Evolutionary conservation across 2,888 invertebrate genomes (phyloP).

Genomic region (Tipula lateralis): DNA sequence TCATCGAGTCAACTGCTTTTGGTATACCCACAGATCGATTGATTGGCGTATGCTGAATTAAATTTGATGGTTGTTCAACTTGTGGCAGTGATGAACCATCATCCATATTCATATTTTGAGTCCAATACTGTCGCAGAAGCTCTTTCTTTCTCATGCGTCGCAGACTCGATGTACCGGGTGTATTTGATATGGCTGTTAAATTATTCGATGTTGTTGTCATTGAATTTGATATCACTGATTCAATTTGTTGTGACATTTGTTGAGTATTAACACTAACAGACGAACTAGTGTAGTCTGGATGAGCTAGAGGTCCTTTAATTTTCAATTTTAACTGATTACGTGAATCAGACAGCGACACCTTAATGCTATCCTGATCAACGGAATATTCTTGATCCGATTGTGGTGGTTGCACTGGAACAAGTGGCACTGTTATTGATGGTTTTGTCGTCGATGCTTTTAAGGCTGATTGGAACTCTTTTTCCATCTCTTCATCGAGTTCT

Average conservation of each 20-base stretch:
- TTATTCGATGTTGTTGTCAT: constrained; percentile 52
- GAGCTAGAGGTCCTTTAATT: constrained; percentile 82
- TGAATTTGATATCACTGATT: constrained; percentile 32
- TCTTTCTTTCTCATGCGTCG: constrained; percentile 88
- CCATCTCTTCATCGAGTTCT: constrained; percentile 74
- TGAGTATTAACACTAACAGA: constrained; percentile 42
- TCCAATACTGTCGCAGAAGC: constrained; percentile 75
- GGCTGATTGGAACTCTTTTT: constrained; percentile 67
- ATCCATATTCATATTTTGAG: constrained; percentile 81
- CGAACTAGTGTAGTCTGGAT: constrained; percentile 61
- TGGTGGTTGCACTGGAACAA: constrained; percentile 40
- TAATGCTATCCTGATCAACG: constrained; percentile 54
- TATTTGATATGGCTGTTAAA: constrained; percentile 51
- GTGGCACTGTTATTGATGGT: constrained; percentile 41
- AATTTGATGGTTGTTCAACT: constrained; percentile 55
- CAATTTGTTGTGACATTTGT: constrained; percentile 34
- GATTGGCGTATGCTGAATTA: constrained; percentile 55
- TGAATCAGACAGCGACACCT: constrained; percentile 72
- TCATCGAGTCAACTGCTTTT: constrained; percentile 85
- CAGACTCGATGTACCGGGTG: constrained; percentile 67
- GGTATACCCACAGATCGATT: constrained; percentile 57
- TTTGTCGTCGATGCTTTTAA: constrained; percentile 57
- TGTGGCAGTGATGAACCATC: constrained; percentile 59
- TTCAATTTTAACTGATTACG: constrained; percentile 84
- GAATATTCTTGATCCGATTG: constrained; percentile 47